phyloP scores from a whole-genome alignment of 2,113 vertebrate species.

The Athene cunicularia region DNA sequence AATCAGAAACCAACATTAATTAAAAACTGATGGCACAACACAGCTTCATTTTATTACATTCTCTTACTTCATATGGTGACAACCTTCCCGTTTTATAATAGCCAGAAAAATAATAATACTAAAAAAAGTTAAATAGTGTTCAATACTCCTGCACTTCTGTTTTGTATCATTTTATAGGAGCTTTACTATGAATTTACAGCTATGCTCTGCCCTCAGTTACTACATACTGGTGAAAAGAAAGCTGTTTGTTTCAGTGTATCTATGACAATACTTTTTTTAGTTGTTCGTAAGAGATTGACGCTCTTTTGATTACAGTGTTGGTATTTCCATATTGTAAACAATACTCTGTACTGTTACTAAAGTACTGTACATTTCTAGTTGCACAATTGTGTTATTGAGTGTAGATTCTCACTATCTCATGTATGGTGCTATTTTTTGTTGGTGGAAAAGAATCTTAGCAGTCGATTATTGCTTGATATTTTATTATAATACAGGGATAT shows the following conservation, averaged over 20 bases:
- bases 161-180: background rate
- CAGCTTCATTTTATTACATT: background rate
- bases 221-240: conserved; percentile 70
- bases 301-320: conserved; percentile 64
- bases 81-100: background rate
- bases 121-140: background rate
- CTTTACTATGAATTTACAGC: conserved; percentile 18
- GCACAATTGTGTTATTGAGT: conserved; percentile 77
- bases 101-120: background rate
- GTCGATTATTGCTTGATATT: conserved; percentile 71
- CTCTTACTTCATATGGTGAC: background rate
- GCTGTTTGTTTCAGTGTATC: conserved; percentile 42
- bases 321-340: conserved; percentile 69
- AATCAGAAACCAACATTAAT: background rate
- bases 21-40: conserved; percentile 5
- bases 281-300: conserved; percentile 32
- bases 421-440: conserved; percentile 84
- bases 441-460: conserved; percentile 68
- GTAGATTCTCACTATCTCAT: conserved; percentile 77
- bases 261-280: background rate
- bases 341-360: conserved; percentile 75
- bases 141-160: background rate
- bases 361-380: conserved; percentile 81
- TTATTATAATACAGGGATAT: conserved; percentile 79
- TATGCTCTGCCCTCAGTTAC: conserved; percentile 22